These are phyloP conservation scores for Nematolebias whitei DNA, from an alignment of 2,113 vertebrate genomes.

Conservation along the genomic window DNA sequence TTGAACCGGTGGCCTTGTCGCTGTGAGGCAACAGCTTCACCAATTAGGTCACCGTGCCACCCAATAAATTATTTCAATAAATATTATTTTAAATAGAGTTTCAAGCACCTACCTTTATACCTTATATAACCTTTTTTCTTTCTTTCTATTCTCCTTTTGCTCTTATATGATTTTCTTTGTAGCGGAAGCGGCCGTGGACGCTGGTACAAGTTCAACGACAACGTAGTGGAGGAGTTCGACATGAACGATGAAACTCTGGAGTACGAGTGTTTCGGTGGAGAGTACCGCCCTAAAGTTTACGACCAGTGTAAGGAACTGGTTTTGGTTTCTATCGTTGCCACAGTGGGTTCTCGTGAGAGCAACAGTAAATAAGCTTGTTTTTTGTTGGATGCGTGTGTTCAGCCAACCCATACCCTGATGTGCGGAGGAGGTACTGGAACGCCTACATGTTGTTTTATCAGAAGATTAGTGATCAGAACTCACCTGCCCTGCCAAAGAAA, in stretches of 20 bases:
- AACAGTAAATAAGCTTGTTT: not conserved
- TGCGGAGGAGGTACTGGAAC: slow-evolving; percentile 97
- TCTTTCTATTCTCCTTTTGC: too few relatives aligned
- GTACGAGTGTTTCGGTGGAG: slow-evolving; percentile 98
- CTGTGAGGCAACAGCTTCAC: too few relatives aligned
- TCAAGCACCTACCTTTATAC: too few relatives aligned
- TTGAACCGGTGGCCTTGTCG: too few relatives aligned
- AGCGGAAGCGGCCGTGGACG: slow-evolving; percentile 91
- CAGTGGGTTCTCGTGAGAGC: too few relatives aligned
- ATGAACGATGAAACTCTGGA: slow-evolving; percentile 96
- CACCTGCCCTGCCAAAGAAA: slow-evolving; percentile 95
- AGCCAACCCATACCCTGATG: slow-evolving; percentile 97
- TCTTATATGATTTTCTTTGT: slow-evolving; percentile 7
- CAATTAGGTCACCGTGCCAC: too few relatives aligned
- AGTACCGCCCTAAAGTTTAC: slow-evolving; percentile 97
- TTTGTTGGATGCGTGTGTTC: slow-evolving; percentile 17
- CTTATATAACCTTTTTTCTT: too few relatives aligned
- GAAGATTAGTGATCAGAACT: slow-evolving; percentile 95
- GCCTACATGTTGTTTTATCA: slow-evolving; percentile 99
- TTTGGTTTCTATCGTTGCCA: not conserved
- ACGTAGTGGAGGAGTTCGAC: slow-evolving; percentile 96
- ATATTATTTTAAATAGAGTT: too few relatives aligned
- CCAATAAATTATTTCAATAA: too few relatives aligned
- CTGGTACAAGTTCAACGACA: slow-evolving; percentile 99
- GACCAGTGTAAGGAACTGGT: slow-evolving; percentile 90